phyloP scores from a whole-genome alignment of 1,140 invertebrate species.

The Euschistus heros region DNA sequence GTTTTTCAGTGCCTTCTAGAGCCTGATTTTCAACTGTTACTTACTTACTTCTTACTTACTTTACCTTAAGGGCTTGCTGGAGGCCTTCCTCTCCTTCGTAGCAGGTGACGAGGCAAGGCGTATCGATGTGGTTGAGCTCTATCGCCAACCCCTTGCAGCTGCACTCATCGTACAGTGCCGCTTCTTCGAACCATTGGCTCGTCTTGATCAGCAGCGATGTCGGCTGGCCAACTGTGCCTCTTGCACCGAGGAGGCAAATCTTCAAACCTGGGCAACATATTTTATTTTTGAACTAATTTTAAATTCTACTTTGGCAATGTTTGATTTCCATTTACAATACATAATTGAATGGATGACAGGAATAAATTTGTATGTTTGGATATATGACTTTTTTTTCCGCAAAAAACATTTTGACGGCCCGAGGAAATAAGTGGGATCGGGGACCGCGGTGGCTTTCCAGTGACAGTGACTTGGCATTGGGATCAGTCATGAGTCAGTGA shows the following conservation, averaged over 20 bases:
- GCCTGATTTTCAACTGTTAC: neutral
- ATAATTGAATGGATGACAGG: too few species aligned
- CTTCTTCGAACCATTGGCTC: slow-evolving; percentile 17
- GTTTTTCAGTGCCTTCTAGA: neutral
- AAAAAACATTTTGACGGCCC: too few species aligned
- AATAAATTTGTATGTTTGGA: too few species aligned
- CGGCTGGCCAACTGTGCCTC: slow-evolving; percentile 15
- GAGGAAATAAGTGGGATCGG: too few species aligned
- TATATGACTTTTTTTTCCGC: too few species aligned
- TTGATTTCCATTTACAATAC: too few species aligned
- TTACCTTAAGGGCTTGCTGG: slow-evolving; percentile 11
- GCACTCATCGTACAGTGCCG: slow-evolving; percentile 14
- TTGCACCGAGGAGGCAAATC: slow-evolving; percentile 22
- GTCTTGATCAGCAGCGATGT: slow-evolving; percentile 21
- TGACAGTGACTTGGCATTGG: too few species aligned
- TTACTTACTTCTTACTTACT: neutral
- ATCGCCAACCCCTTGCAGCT: slow-evolving; percentile 14
- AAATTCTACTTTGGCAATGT: too few species aligned
- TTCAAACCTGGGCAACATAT: slow-evolving; percentile 11
- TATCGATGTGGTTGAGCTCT: slow-evolving; percentile 23
- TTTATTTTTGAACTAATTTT: too few species aligned
- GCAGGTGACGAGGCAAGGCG: slow-evolving; percentile 36
- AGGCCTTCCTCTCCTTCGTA: slow-evolving; percentile 6
- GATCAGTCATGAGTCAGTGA: too few species aligned
- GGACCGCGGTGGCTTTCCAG: too few species aligned